A percentile compares a stretch with the other conserved stretches of the same genome.
Conservation (phyloP, 2,888 invertebrate genomes). For the Pachydiplax longipennis region DNA sequence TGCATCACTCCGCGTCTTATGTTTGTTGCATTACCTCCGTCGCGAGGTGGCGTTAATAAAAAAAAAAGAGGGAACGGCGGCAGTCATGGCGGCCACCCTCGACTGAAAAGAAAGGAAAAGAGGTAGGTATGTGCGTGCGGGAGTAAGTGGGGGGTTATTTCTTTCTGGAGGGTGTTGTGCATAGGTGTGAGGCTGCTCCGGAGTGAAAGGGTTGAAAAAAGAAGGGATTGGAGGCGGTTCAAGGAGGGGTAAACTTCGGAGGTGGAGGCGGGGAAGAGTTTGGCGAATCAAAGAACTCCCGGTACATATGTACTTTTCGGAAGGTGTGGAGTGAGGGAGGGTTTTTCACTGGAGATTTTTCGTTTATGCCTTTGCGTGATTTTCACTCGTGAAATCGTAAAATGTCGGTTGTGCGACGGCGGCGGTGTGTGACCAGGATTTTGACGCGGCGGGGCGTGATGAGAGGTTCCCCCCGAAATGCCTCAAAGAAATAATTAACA, state of each 20-base stretch:
- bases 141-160: not conserved
- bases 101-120: not conserved
- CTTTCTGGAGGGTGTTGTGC: not conserved
- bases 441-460: not conserved
- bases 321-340: not conserved
- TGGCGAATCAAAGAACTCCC: not conserved
- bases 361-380: not conserved
- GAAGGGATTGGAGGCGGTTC: not conserved
- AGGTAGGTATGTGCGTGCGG: not conserved
- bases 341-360: not conserved
- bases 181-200: not conserved
- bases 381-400: not conserved
- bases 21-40: not conserved
- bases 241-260: not conserved
- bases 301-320: not conserved
- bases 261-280: not conserved
- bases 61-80: not conserved
- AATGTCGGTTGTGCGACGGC: not conserved
- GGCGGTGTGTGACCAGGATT: not conserved
- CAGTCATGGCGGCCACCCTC: not conserved
- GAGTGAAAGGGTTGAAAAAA: not conserved
- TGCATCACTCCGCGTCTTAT: not conserved
- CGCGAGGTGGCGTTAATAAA: not conserved
- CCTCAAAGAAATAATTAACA: not conserved
- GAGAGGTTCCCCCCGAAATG: not conserved